Evolutionary conservation across 35 echinoderm and acorn worm genomes (phyloP), one percentile per base, ranked within the genome.

Genomic region (Apostichopus parvimensis): DNA sequence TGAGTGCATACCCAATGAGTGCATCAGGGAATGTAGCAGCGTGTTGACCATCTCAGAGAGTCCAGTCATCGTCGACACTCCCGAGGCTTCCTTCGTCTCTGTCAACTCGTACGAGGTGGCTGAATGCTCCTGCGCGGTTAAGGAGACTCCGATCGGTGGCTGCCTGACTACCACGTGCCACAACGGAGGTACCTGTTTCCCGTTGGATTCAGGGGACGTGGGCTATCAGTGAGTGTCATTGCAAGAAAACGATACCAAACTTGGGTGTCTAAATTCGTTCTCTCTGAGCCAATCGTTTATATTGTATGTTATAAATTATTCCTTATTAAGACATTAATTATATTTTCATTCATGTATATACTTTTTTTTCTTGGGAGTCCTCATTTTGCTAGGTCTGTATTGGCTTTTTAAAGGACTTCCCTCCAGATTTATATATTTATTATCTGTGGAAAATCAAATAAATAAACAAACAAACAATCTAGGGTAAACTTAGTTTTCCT

Each of bases 1-100:
- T 79, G 89, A 53, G 53, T 91, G 89, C 28, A 78, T 79, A 18
- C 77, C 89, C 56, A 91, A 91, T 53, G 70, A 72, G 8, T 91
- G 89, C n/a, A 14, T 18, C 53, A 9, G 52, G 18, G 71, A 77
- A 17, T 91, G 89, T n/a, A 91, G 53, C 52, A 91, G 89, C 79
- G 72, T 78, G 11, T 66, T 91, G 18, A 79, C 77, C 17, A 79
- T 91, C 20, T 73, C 78, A n/a, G 24, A 72, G 15, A 79, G 18
- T 18, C 72, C 72, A 4, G 89, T 91, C 20, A 57, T 73, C 4
- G 26, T 91, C 55, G 55, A 91, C 59, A 23, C 73, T 56, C 13
- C 15, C 4, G 11, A 57, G 17, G 34, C 56, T 26, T 91, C 89
- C 73, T 25, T 91, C 8, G 89, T 91, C 24, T 91, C 77, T 9